Evolutionary conservation across 1,140 invertebrate genomes (phyloP), one percentile per base, ranked within the genome.

Genomic region (Pseudomyrmex cubaensis): DNA sequence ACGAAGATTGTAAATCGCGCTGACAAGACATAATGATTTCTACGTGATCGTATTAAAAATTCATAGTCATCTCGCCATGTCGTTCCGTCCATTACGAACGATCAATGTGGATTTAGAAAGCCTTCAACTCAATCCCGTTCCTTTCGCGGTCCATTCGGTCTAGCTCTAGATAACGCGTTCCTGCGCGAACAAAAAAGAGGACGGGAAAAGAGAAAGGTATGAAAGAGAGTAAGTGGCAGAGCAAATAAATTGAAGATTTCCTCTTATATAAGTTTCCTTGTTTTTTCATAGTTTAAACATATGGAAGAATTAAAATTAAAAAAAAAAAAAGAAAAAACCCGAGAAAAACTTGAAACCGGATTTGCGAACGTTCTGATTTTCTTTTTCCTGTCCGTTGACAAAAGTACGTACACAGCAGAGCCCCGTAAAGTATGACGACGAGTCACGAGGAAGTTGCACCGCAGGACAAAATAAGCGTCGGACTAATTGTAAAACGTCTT

Each of bases 21-120:
- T 84, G 88, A 77, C 80, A 84, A 61, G 74, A 57, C 84, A 89
- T 89, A 89, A 89, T 89, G 88, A 87, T 87, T 87, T 57, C 85
- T 25, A 87, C 88, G 87, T 89, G 88, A 89, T 85, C 70, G 84
- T 89, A 89, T 89, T 87, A 67, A 73, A 83, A 69, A 85, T 86
- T 83, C 82, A 86, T 82, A 62, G 80, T 80, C 25, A 77, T 78
- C 82, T 44, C 61, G 67, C 61, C 75, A 35, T 25, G 13, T 54
- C 76, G 67, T 77, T 69, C n/a, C 76, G 57, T 82, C 75, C 72
- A 84, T 87, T 69, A 57, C 61, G 52, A 25, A 56, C 66, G 57
- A 84, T 76, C 62, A 52, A 84, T 62, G 82, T 1, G 69, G 35
- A 82, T 75, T 88, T 82, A 48, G 56, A 35, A 64, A 48, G 66